phyloP scores from a whole-genome alignment of 2,113 vertebrate species.

The Nycticryphes semicollaris region DNA sequence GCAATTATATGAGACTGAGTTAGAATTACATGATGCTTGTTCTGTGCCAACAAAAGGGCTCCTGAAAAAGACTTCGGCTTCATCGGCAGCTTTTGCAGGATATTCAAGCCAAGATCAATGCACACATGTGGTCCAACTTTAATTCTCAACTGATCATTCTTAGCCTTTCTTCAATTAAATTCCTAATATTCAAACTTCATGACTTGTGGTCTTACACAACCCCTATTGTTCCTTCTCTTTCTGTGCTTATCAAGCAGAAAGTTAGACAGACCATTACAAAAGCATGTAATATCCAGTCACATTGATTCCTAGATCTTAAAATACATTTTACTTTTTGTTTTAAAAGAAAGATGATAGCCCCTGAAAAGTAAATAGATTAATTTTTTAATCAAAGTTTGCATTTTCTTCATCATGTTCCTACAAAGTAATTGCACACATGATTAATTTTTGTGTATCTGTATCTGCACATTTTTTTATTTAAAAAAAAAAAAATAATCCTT shows the following conservation, averaged over 20 bases:
- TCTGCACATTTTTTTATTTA: too few relatives aligned
- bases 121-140: not conserved
- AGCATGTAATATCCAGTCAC: not conserved
- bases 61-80: not conserved
- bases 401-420: not conserved
- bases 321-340: not conserved
- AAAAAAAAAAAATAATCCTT: not conserved
- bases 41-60: not conserved
- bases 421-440: not conserved
- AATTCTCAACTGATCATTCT: not conserved
- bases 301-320: not conserved
- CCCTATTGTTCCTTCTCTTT: not conserved
- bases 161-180: not conserved
- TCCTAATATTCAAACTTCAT: not conserved
- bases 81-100: not conserved
- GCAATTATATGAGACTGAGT: not conserved
- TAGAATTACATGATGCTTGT: not conserved
- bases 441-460: not conserved
- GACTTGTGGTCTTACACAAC: not conserved
- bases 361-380: not conserved
- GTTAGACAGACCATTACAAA: not conserved
- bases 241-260: not conserved
- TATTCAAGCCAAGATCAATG: not conserved
- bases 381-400: not conserved
- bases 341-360: not conserved